Evolutionary conservation across 2,888 invertebrate species (phyloP).

Genomic region (Mythimna vitellina): DNA sequence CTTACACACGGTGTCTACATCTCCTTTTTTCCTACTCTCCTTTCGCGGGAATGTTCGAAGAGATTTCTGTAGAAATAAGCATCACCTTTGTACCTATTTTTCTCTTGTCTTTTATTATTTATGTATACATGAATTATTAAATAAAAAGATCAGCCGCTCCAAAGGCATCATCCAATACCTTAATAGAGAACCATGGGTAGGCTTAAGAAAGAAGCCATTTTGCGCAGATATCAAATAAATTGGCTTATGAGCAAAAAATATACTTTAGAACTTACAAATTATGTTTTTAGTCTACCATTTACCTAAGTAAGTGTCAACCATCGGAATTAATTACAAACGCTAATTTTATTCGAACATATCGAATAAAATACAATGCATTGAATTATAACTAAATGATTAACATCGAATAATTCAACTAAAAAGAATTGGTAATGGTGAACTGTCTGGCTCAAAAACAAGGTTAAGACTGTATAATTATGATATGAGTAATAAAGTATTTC

Average conservation of each 20-base stretch:
- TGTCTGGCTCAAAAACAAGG: slow-evolving; percentile 42
- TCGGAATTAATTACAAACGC: neutral
- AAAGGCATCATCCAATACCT: too few relatives aligned
- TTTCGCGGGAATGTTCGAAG: too few relatives aligned
- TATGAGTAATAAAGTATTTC: neutral
- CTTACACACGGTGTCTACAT: too few relatives aligned
- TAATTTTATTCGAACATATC: slow-evolving; percentile 20
- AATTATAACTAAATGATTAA: slow-evolving; percentile 19
- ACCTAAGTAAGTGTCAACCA: neutral
- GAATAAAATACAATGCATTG: slow-evolving; percentile 10
- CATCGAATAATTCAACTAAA: slow-evolving; percentile 24
- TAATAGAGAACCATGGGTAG: neutral
- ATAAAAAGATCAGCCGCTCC: too few relatives aligned
- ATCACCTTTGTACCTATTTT: too few relatives aligned
- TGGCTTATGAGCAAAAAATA: neutral
- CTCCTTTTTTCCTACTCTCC: too few relatives aligned
- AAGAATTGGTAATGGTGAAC: slow-evolving; percentile 32
- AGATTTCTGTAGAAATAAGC: too few relatives aligned
- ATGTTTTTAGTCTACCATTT: too few relatives aligned
- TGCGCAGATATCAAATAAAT: neutral
- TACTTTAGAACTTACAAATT: too few relatives aligned
- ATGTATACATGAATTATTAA: too few relatives aligned
- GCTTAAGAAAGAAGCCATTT: neutral
- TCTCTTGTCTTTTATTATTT: too few relatives aligned
- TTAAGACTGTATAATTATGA: slow-evolving; percentile 33